Base-by-base conservation (phyloP, 2,797 vertebrate species). In the Pempheris klunzingeri region DNA sequence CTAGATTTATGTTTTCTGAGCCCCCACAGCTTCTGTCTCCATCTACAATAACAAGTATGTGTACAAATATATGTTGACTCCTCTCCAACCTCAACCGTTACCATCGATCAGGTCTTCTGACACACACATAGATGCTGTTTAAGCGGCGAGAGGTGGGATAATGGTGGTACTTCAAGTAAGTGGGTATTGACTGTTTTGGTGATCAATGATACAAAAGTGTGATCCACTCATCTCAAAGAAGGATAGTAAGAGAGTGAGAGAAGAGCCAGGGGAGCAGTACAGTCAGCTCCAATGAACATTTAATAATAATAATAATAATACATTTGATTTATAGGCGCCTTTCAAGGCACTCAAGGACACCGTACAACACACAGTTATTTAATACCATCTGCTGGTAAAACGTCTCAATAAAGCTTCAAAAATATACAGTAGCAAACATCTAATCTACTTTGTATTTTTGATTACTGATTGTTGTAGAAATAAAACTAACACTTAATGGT, bases 71-170 rank as follows among this genome's bases (percentile, higher is more conserved):
- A 20, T 54, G 24, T 38, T 46, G 38, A 12, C 22, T 67, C 17
- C n/a, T 47, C 28, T 50, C 14, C 9, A 41, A 20, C 32, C 17
- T 61, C 34, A 73, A 7, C 2, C 20, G 20, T 17, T 64, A 18
- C 47, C 17, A 78, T 59, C n/a, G 61, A 68, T 63, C 32, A 28
- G 28, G 22, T 47, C 52, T 67, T n/a, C 24, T 43, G 39, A 55
- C n/a, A 59, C 44, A 46, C 38, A 66, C 34, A 41, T 3, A 47
- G 22, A 74, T 1, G 18, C 20, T 3, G 0, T 55, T 61, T 13
- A 43, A 53, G 36, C 20, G 52, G 53, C 55, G n/a, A 65, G 24
- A 71, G 70, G 54, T 87, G 74, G 12, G 46, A 75, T 76, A 73
- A 82, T 67, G 28, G 54, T 44, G 17, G 32, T 28, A 39, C 13